phyloP scores from a whole-genome alignment of 2,888 invertebrate genomes.

The Ariolimax columbianus region DNA sequence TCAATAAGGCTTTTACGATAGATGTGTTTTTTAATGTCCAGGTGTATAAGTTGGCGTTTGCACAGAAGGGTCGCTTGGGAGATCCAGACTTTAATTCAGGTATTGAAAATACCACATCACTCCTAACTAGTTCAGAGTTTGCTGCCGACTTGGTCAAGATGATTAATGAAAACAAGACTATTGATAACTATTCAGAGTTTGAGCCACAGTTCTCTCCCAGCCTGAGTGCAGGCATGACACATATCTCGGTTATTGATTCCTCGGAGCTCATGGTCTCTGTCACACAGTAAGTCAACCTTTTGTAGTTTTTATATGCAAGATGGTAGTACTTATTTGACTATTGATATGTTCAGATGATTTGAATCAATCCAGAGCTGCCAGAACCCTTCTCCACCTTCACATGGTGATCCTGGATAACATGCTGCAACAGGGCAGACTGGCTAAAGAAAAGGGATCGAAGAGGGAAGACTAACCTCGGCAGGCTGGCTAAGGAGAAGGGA shows the following conservation, averaged over 20 bases:
- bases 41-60: constrained; percentile 74
- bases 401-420: no score
- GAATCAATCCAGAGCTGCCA: no score
- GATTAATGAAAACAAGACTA: constrained; percentile 57
- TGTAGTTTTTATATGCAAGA: no score
- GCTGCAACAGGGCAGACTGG: no score
- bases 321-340: no score
- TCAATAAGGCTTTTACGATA: no score
- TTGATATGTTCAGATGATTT: no score
- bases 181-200: constrained; percentile 51
- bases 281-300: constrained; percentile 75
- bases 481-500: no score
- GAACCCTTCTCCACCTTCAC: no score
- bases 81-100: constrained; percentile 63
- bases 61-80: constrained; percentile 64
- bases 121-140: constrained; percentile 67
- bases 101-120: constrained; percentile 61
- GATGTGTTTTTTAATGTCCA: constrained; percentile 51
- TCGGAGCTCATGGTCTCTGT: constrained; percentile 75
- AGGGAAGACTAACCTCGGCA: no score
- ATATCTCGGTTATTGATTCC: constrained; percentile 75
- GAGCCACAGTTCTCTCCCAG: constrained; percentile 53
- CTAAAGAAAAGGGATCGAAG: no score
- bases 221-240: constrained; percentile 68
- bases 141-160: constrained; percentile 62